Evolutionary conservation across 2,797 vertebrate species (phyloP).

Genomic region (Hoplostethus atlanticus): DNA sequence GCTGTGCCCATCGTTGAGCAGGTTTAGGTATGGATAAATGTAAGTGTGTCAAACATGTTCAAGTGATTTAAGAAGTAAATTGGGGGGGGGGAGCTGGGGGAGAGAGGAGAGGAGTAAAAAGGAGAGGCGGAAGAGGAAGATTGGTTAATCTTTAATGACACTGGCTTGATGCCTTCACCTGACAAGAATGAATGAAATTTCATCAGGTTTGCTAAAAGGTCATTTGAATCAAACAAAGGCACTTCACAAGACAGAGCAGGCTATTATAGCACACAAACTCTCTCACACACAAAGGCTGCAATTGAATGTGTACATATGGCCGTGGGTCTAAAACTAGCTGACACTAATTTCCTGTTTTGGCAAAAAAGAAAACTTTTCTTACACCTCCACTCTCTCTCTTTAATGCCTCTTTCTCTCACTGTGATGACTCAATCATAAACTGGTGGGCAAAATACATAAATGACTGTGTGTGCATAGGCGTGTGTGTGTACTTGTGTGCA

Average conservation of each 20-base stretch:
- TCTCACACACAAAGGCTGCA: slow-evolving; percentile 53
- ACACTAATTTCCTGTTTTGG: slow-evolving; percentile 69
- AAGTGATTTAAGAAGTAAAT: not conserved
- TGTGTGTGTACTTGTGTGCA: not conserved
- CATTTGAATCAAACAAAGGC: slow-evolving; percentile 45
- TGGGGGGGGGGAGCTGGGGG: not conserved
- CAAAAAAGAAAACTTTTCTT: slow-evolving; percentile 24
- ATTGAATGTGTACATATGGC: slow-evolving; percentile 52
- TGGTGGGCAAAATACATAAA: not conserved
- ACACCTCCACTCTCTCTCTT: slow-evolving; percentile 13
- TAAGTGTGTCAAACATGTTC: not conserved
- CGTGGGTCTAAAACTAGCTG: slow-evolving; percentile 46
- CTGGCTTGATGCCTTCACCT: not conserved
- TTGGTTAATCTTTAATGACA: not conserved
- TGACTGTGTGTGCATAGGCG: not conserved
- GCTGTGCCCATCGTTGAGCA: not conserved
- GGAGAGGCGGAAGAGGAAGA: not conserved
- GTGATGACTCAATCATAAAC: slow-evolving; percentile 25
- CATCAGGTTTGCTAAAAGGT: slow-evolving; percentile 55
- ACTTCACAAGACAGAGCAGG: slow-evolving; percentile 48
- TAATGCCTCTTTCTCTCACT: slow-evolving; percentile 32
- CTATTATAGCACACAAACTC: slow-evolving; percentile 28
- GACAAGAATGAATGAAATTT: slow-evolving; percentile 17
- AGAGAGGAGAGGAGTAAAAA: not conserved
- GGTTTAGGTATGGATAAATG: slow-evolving; percentile 20